A percentile compares a stretch with the other conserved stretches of the same genome.
Conservation (phyloP, 2,888 invertebrate species). For the Penaeus monodon region DNA sequence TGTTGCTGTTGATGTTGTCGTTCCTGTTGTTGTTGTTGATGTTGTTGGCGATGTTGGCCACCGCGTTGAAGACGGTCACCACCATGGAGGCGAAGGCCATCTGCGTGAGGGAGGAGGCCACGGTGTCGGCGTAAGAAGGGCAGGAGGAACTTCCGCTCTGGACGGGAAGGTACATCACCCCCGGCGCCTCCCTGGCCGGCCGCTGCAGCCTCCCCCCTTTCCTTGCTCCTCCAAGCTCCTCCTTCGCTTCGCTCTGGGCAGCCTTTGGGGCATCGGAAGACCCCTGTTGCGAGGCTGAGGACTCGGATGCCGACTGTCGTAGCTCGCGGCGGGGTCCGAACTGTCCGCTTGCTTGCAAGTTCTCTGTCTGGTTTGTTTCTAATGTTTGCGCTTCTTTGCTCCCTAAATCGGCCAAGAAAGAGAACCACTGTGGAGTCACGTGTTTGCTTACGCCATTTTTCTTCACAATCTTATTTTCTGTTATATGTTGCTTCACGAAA, state of each 20-base stretch:
- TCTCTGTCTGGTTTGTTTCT: too few species aligned
- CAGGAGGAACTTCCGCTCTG: constrained; percentile 41
- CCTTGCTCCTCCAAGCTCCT: neutral
- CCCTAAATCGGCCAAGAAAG: neutral
- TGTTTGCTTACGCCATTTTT: neutral
- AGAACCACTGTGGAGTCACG: neutral
- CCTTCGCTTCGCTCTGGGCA: neutral
- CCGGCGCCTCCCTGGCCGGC: neutral
- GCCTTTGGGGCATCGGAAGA: neutral
- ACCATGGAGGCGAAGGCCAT: constrained; percentile 61
- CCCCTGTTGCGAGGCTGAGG: neutral
- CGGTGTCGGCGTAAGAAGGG: constrained; percentile 58
- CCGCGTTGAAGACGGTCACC: constrained; percentile 57
- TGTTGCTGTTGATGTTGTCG: constrained; percentile 54
- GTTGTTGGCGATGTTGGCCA: constrained; percentile 61
- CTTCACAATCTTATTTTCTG: constrained; percentile 1
- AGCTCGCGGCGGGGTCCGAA: neutral
- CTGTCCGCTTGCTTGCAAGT: neutral
- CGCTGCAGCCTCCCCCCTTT: neutral
- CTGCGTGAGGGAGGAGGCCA: constrained; percentile 54
- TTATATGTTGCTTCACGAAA: neutral
- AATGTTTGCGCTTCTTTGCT: too few species aligned
- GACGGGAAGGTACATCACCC: constrained; percentile 55
- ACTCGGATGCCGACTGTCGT: neutral
- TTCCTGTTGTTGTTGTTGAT: constrained; percentile 62